phyloP scores from a whole-genome alignment of 2,113 vertebrate genomes.

The Peucedramus taeniatus region DNA sequence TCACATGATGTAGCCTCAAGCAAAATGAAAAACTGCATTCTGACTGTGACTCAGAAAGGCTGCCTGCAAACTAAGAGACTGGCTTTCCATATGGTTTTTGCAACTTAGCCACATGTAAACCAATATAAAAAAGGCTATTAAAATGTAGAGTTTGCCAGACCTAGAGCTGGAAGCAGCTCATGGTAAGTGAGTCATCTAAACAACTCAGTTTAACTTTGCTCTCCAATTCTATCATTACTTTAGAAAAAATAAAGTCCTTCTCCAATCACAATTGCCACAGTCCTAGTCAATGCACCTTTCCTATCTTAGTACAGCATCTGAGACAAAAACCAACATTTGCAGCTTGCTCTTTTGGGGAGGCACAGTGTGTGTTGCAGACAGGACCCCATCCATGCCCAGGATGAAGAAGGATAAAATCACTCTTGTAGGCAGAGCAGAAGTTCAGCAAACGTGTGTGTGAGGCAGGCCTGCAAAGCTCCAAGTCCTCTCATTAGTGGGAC shows the following conservation, averaged over 20 bases:
- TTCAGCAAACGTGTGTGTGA: background rate
- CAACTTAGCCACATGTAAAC: slow-evolving; percentile 7
- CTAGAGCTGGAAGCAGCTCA: background rate
- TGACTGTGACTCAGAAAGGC: slow-evolving; percentile 11
- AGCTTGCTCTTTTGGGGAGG: background rate
- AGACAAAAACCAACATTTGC: background rate
- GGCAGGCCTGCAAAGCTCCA: background rate
- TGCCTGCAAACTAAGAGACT: background rate
- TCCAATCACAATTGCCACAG: background rate
- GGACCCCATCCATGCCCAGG: background rate
- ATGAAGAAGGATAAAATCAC: background rate
- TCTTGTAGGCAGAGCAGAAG: background rate
- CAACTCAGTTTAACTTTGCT: background rate
- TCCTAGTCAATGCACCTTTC: background rate
- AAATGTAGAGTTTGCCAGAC: slow-evolving; percentile 15
- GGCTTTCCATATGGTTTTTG: slow-evolving; percentile 32
- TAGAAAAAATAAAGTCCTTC: background rate
- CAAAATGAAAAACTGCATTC: slow-evolving; percentile 8
- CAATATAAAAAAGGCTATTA: background rate
- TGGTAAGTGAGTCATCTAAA: slow-evolving; percentile 49
- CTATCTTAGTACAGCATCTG: background rate
- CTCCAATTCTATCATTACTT: background rate
- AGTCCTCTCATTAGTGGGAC: background rate
- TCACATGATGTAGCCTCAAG: background rate
- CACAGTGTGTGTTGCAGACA: background rate